phyloP scores from a whole-genome alignment of 2,888 invertebrate species.

The Pegoplata infirma region DNA sequence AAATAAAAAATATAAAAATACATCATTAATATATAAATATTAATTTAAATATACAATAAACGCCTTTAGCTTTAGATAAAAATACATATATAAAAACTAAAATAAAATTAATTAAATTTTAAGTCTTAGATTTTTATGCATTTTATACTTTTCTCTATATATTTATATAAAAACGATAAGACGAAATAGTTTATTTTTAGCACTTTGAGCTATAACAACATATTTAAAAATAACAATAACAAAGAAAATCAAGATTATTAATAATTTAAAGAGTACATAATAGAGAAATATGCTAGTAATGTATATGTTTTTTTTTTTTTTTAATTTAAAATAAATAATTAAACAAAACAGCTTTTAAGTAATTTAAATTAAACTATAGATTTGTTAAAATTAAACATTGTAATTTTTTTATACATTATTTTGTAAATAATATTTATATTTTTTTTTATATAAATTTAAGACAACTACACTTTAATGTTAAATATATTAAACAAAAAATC shows the following conservation, averaged over 20 bases:
- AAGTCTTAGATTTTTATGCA: conserved; percentile 51
- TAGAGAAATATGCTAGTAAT: conserved; percentile 42
- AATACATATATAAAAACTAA: conserved; percentile 65
- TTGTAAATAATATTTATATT: conserved; percentile 43
- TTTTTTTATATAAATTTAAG: conserved; percentile 33
- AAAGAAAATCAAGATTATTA: conserved; percentile 24
- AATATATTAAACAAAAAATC: conserved; percentile 27
- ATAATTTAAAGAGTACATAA: conserved; percentile 34
- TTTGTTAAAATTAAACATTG: conserved; percentile 13
- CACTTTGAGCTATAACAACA: conserved; percentile 63
- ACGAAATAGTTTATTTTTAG: conserved; percentile 65
- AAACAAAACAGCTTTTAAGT: conserved; percentile 45
- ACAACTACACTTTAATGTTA: conserved; percentile 28
- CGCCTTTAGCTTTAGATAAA: conserved; percentile 58
- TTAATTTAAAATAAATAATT: conserved; percentile 34
- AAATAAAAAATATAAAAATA: conserved; percentile 39
- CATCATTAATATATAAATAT: conserved; percentile 69
- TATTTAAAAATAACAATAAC: conserved; percentile 25
- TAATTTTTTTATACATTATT: conserved; percentile 24
- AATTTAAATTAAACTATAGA: conserved; percentile 43
- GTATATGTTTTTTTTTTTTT: conserved; percentile 45
- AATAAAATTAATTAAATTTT: conserved; percentile 45
- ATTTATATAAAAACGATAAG: conserved; percentile 61
- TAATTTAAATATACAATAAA: conserved; percentile 63
- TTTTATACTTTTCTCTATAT: conserved; percentile 59